phyloP scores from a whole-genome alignment of 1,140 invertebrate genomes.

The Euwallacea similis region DNA sequence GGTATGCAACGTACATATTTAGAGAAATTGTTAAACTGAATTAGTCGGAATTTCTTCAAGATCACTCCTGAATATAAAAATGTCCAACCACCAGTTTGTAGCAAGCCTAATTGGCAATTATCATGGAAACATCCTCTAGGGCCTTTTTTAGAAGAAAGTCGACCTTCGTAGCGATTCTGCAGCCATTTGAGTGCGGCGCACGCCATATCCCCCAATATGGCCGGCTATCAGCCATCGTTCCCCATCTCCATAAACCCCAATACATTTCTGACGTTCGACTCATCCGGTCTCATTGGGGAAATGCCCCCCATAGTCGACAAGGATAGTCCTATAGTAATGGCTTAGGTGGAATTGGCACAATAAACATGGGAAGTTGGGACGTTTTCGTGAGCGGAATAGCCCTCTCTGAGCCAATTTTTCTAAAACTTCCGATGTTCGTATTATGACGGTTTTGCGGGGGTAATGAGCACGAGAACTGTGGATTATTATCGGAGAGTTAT shows the following conservation, averaged over 20 bases:
- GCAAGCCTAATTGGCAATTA: too few relatives aligned
- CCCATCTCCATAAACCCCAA: slow-evolving; percentile 47
- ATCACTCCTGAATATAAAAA: too few relatives aligned
- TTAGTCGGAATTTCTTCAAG: too few relatives aligned
- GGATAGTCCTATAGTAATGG: slow-evolving; percentile 30
- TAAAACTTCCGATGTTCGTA: slow-evolving; percentile 9
- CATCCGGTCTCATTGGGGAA: slow-evolving; percentile 46
- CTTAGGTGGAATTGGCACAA: slow-evolving; percentile 35
- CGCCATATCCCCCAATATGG: slow-evolving; percentile 35
- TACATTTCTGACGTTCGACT: slow-evolving; percentile 45
- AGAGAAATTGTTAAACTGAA: too few relatives aligned
- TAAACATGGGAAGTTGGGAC: slow-evolving; percentile 36
- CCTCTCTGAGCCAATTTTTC: slow-evolving; percentile 9
- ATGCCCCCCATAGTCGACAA: slow-evolving; percentile 41
- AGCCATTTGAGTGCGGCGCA: slow-evolving; percentile 34
- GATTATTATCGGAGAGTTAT: background rate
- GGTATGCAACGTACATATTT: too few relatives aligned
- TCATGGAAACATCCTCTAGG: too few relatives aligned
- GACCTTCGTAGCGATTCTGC: background rate
- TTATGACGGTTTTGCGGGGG: background rate
- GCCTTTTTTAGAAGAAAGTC: too few relatives aligned
- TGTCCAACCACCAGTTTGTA: too few relatives aligned
- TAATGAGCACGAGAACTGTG: background rate
- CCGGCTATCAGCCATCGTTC: slow-evolving; percentile 43
- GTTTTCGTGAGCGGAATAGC: slow-evolving; percentile 37